Conservation (phyloP, 2,113 vertebrate species). For the Hepsetus odoe region DNA sequence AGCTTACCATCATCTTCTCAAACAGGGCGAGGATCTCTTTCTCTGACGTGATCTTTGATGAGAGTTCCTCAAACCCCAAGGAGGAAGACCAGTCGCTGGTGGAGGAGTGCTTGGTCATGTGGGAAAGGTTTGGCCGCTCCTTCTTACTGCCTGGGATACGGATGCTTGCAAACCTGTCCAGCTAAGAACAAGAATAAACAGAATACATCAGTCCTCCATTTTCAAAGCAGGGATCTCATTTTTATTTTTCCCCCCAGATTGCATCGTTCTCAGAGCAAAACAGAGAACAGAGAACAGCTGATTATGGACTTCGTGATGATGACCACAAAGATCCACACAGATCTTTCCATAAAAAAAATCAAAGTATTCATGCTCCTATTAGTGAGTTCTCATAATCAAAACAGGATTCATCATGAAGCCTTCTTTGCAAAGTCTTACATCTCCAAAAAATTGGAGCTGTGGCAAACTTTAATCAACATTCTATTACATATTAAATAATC, state of each 20-base stretch:
- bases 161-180: slow-evolving; percentile 90
- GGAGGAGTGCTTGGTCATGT: slow-evolving; percentile 70
- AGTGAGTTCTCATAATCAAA: background rate
- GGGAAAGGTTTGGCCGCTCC: slow-evolving; percentile 78
- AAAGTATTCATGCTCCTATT: too few relatives aligned
- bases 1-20: slow-evolving; percentile 93
- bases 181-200: slow-evolving; percentile 70
- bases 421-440: background rate
- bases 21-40: slow-evolving; percentile 86
- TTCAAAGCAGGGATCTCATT: background rate
- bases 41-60: slow-evolving; percentile 81
- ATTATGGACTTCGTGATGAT: too few relatives aligned
- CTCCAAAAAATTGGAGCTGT: background rate
- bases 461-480: slow-evolving; percentile 18
- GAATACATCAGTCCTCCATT: background rate
- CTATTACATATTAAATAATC: background rate
- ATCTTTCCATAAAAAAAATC: too few relatives aligned
- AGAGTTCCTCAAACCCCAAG: slow-evolving; percentile 74
- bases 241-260: too few relatives aligned
- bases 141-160: slow-evolving; percentile 87
- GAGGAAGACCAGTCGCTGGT: slow-evolving; percentile 69
- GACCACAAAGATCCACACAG: too few relatives aligned
- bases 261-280: background rate
- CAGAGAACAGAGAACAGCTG: too few relatives aligned
- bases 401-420: background rate